Conservation (phyloP, 2,888 invertebrate genomes). For the Hypolimnas misippus region DNA sequence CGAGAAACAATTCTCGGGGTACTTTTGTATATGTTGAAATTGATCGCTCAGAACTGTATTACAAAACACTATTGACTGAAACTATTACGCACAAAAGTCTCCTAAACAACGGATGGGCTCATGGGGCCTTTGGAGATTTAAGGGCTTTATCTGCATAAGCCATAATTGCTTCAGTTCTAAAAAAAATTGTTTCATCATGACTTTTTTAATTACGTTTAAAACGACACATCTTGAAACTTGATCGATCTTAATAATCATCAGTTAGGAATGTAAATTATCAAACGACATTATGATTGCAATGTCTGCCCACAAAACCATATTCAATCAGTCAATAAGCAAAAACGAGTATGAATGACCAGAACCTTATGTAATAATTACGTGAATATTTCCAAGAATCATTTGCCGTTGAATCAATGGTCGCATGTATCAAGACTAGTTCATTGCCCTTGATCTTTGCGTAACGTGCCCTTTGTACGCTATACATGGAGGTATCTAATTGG, state of each 20-base stretch:
- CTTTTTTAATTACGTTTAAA: neutral
- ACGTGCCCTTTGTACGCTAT: neutral
- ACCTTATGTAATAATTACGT: slow-evolving; percentile 14
- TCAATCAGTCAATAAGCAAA: neutral
- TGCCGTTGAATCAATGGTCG: slow-evolving; percentile 4
- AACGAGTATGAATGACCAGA: slow-evolving; percentile 11
- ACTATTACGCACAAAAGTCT: too few relatives aligned
- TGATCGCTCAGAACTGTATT: too few relatives aligned
- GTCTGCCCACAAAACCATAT: neutral
- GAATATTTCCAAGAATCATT: slow-evolving; percentile 9
- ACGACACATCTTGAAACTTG: neutral
- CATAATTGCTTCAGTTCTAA: neutral
- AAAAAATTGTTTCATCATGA: neutral
- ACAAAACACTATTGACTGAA: too few relatives aligned
- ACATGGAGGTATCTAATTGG: slow-evolving; percentile 2
- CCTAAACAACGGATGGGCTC: too few relatives aligned
- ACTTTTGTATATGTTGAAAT: too few relatives aligned
- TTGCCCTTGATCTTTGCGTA: slow-evolving; percentile 13
- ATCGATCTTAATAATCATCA: neutral
- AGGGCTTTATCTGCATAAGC: too few relatives aligned
- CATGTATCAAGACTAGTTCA: slow-evolving; percentile 8
- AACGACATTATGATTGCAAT: neutral
- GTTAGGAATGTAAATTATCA: slow-evolving; percentile 4
- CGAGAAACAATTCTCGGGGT: too few relatives aligned
- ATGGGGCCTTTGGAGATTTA: too few relatives aligned